Conservation (phyloP, 1,140 invertebrate genomes). For the Papilio xuthus region DNA sequence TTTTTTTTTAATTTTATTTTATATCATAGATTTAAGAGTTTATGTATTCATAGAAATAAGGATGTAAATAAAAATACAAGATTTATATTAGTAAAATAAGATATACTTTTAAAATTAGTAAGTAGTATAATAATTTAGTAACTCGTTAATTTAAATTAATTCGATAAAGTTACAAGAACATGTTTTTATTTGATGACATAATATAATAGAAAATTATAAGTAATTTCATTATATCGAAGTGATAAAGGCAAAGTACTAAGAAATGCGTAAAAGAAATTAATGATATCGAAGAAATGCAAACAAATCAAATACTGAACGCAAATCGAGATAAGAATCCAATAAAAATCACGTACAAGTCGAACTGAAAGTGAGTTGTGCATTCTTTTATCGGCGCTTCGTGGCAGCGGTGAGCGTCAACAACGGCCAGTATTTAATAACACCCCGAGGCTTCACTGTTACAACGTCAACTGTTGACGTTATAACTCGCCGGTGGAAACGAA, state of each 20-base stretch:
- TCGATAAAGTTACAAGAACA: background rate
- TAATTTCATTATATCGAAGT: background rate
- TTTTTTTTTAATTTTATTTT: no score
- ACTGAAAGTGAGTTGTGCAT: constrained; percentile 64
- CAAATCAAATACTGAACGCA: constrained; percentile 32
- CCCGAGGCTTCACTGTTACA: constrained; percentile 44
- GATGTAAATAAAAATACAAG: no score
- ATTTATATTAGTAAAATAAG: no score
- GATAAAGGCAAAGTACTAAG: background rate
- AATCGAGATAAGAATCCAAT: constrained; percentile 30
- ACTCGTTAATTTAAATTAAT: background rate
- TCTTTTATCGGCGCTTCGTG: constrained; percentile 65
- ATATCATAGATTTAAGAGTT: no score
- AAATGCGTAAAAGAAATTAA: constrained; percentile 29
- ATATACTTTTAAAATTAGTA: no score
- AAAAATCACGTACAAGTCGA: constrained; percentile 40
- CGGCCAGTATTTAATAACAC: constrained; percentile 71
- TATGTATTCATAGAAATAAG: no score
- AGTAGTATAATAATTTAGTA: no score
- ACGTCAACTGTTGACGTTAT: constrained; percentile 60
- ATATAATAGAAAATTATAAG: background rate
- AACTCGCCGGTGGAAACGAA: constrained; percentile 45
- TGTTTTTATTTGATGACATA: background rate
- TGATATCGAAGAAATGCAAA: constrained; percentile 22
- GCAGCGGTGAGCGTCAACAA: constrained; percentile 56